phyloP scores from a whole-genome alignment of 2,888 invertebrate genomes.

The Agapetus fuscipes region DNA sequence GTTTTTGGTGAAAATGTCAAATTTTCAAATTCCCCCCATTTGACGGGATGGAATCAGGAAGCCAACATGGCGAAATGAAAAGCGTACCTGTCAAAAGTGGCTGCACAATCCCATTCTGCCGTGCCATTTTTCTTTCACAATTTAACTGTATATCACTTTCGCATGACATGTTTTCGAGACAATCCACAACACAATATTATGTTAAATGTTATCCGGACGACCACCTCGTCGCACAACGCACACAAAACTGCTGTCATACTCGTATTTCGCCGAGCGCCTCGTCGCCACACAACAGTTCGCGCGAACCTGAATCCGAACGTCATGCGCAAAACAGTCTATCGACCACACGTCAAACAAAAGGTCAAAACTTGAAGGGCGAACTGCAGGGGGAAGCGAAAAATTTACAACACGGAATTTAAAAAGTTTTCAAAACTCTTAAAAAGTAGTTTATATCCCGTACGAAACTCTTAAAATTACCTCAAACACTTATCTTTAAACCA shows the following conservation, averaged over 20 bases:
- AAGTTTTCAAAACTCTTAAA: too few species aligned
- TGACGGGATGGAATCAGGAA: slow-evolving; percentile 2
- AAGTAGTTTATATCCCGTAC: too few species aligned
- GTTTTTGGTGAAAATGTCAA: too few species aligned
- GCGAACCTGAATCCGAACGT: slow-evolving; percentile 8
- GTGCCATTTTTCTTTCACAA: slow-evolving; percentile 28
- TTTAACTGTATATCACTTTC: slow-evolving; percentile 29
- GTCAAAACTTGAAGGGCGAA: slow-evolving; percentile 23
- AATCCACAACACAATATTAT: slow-evolving; percentile 3
- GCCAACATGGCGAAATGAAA: background rate
- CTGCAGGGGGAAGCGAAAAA: slow-evolving; percentile 6
- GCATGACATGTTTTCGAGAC: slow-evolving; percentile 34
- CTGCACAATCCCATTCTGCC: slow-evolving; percentile 78
- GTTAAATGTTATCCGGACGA: background rate
- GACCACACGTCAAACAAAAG: slow-evolving; percentile 22
- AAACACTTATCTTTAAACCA: too few species aligned
- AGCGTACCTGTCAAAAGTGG: slow-evolving; percentile 77
- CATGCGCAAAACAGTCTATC: slow-evolving; percentile 21
- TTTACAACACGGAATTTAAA: background rate
- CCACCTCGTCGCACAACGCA: slow-evolving; percentile 1
- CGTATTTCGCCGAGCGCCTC: slow-evolving; percentile 17
- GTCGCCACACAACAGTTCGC: background rate
- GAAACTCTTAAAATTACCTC: too few species aligned
- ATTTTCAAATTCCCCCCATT: slow-evolving; percentile 18
- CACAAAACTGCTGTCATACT: slow-evolving; percentile 13